Evolutionary conservation across 2,888 invertebrate species (phyloP).

Genomic region (Drosophila hawaiiensis): DNA sequence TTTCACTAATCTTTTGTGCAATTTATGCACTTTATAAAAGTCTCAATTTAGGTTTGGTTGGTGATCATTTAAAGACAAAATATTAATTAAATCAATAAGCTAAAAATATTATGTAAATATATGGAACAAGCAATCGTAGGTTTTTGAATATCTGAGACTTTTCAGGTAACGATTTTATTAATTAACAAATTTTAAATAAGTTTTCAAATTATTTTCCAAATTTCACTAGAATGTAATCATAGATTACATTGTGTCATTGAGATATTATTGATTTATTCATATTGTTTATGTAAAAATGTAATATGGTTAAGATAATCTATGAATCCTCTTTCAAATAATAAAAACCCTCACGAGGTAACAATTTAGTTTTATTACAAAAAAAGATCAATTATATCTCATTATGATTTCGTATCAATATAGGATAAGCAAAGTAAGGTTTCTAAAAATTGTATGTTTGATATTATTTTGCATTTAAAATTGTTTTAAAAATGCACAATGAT

Average conservation of each 20-base stretch:
- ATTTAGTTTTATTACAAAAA: background rate
- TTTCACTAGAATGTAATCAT: background rate
- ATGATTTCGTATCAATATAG: background rate
- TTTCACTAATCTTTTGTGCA: background rate
- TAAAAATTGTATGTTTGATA: background rate
- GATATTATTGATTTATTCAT: background rate
- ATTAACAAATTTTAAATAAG: background rate
- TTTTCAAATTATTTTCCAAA: background rate
- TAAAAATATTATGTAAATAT: background rate
- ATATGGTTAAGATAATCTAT: background rate
- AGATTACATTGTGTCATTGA: background rate
- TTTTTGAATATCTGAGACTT: background rate
- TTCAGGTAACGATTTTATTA: background rate
- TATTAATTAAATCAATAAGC: background rate
- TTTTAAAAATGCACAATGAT: background rate
- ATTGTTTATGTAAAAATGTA: background rate
- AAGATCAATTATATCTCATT: background rate
- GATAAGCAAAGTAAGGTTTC: background rate
- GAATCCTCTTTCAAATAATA: background rate
- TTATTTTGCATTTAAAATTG: background rate
- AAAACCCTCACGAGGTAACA: background rate
- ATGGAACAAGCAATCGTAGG: background rate
- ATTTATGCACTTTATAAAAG: background rate
- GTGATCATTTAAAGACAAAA: background rate
- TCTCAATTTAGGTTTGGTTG: background rate